These are phyloP conservation scores for Rhagologus leucostigma DNA, from an alignment of 2,113 vertebrate species.

Conservation along the genomic window DNA sequence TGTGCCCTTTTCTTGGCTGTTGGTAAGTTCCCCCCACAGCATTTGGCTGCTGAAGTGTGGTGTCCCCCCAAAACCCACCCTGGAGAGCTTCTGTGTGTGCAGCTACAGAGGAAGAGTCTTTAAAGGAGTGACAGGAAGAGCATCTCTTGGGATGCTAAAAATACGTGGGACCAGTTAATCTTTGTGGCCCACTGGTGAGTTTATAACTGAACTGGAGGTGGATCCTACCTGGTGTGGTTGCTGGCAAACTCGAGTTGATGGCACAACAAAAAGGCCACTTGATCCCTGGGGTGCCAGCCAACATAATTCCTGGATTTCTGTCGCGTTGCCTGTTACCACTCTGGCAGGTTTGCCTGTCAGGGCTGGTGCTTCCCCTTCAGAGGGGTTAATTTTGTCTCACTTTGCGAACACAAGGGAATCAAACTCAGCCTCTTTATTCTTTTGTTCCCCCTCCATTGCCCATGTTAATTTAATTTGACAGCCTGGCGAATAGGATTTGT, in stretches of 20 bases:
- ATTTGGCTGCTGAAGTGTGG: not conserved
- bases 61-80: not conserved
- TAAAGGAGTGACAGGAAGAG: not conserved
- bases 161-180: not conserved
- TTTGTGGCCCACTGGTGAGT: not conserved
- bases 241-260: not conserved
- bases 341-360: not conserved
- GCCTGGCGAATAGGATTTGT: constrained; percentile 68
- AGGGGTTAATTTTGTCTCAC: constrained; percentile 6
- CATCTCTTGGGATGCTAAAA: not conserved
- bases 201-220: not conserved
- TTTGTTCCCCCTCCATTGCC: constrained; percentile 1
- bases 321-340: not conserved
- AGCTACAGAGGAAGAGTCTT: not conserved
- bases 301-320: not conserved
- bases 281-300: not conserved
- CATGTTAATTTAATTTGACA: constrained; percentile 71
- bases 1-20: not conserved
- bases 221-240: not conserved
- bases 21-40: not conserved
- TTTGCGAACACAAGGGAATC: not conserved
- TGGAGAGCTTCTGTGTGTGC: not conserved
- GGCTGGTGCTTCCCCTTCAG: not conserved
- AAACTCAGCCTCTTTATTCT: constrained; percentile 10
- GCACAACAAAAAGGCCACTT: not conserved